phyloP scores from a whole-genome alignment of 2,797 vertebrate species.

The Anableps anableps region DNA sequence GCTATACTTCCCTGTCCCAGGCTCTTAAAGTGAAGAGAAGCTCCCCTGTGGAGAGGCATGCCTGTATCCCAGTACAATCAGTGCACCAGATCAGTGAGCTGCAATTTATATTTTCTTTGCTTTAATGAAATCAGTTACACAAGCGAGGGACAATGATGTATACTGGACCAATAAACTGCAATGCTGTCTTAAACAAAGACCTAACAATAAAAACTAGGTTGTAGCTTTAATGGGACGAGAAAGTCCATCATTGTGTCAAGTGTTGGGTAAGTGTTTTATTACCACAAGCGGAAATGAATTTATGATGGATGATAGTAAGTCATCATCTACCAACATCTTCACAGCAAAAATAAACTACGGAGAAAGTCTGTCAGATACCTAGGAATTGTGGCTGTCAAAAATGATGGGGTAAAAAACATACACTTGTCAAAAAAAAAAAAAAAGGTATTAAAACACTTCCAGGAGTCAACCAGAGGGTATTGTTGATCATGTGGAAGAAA shows the following conservation, averaged over 20 bases:
- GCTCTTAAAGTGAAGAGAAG: constrained; percentile 18
- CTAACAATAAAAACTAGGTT: neutral
- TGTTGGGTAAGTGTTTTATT: constrained; percentile 8
- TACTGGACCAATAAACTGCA: neutral
- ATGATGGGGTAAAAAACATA: constrained; percentile 9
- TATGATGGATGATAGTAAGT: neutral
- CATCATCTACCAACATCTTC: neutral
- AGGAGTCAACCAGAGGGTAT: constrained; percentile 6
- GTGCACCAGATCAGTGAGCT: constrained; percentile 7
- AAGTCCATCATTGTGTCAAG: neutral
- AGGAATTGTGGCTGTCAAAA: constrained; percentile 9
- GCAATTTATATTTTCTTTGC: neutral
- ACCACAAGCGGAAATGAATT: constrained; percentile 9
- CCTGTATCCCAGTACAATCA: constrained; percentile 7
- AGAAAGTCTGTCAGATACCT: constrained; percentile 13
- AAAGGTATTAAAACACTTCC: constrained; percentile 6
- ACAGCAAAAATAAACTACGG: constrained; percentile 3
- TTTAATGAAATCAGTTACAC: constrained; percentile 1
- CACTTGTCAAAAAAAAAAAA: constrained; percentile 25
- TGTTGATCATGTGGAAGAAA: constrained; percentile 14
- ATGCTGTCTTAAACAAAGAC: neutral
- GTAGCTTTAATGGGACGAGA: neutral
- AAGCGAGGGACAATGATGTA: neutral
- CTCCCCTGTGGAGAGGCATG: constrained; percentile 17
- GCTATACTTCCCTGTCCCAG: constrained; percentile 36